Evolutionary conservation across 23 tunicate genomes (phyloP).

Genomic region (Styela plicata): DNA sequence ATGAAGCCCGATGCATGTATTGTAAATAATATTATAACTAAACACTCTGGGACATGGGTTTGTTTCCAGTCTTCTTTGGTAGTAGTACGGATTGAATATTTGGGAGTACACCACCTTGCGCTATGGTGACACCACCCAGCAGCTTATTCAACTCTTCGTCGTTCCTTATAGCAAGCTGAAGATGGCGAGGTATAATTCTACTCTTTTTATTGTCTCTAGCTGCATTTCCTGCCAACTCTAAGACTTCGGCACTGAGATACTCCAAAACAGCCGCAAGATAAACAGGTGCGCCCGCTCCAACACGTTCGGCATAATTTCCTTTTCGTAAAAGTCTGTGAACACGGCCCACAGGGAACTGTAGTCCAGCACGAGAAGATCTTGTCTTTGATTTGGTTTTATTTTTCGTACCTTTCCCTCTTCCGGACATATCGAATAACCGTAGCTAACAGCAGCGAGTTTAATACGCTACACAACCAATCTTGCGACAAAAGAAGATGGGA

Average conservation of each 20-base stretch:
- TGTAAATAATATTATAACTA: no score
- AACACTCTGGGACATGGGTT: constrained; percentile 35
- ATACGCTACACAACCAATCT: no score
- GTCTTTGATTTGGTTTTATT: constrained; percentile 35
- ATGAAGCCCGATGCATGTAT: no score
- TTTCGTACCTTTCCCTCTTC: constrained; percentile 53
- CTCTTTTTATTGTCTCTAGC: constrained; percentile 22
- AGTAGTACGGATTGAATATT: constrained; percentile 50
- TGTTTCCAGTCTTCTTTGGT: constrained; percentile 50
- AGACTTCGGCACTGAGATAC: constrained; percentile 19
- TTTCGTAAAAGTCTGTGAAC: constrained; percentile 60
- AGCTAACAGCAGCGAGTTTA: no score
- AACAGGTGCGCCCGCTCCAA: constrained; percentile 28
- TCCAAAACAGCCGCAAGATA: constrained; percentile 19
- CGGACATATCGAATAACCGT: constrained; percentile 51
- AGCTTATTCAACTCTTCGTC: constrained; percentile 43
- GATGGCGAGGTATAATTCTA: constrained; percentile 12
- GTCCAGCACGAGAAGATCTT: constrained; percentile 67
- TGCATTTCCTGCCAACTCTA: constrained; percentile 18
- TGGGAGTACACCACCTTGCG: constrained; percentile 79
- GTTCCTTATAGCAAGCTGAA: constrained; percentile 19
- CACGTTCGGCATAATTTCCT: constrained; percentile 62
- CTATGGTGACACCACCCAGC: constrained; percentile 70
- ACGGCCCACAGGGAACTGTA: constrained; percentile 84
- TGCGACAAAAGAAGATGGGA: no score